Percentiles rank a stretch among this genome's conserved stretches.
Conservation (phyloP, 2,797 vertebrate species). For the Peromyscus aztecus region DNA sequence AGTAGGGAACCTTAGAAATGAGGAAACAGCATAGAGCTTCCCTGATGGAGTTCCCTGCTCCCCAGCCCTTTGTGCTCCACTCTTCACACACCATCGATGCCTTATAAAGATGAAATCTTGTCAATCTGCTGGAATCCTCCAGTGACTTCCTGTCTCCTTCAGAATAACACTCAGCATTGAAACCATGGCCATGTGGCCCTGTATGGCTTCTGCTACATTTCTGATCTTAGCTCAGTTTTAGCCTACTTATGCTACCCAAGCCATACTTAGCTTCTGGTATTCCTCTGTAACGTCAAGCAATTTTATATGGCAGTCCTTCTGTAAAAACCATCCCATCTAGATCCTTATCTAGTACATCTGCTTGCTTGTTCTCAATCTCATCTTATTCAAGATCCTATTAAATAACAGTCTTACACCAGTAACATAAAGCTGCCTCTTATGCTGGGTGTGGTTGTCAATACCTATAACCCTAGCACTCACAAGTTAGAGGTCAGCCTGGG, state of each 20-base stretch:
- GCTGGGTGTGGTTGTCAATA: not conserved
- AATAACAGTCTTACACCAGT: not conserved
- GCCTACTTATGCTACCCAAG: not conserved
- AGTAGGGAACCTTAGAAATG: not conserved
- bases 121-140: not conserved
- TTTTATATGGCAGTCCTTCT: not conserved
- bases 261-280: not conserved
- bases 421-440: not conserved
- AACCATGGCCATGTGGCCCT: not conserved
- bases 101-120: constrained; percentile 31
- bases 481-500: not conserved
- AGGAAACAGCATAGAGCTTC: not conserved
- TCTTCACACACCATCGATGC: not conserved
- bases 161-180: not conserved
- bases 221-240: not conserved
- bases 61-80: not conserved
- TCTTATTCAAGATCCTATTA: not conserved
- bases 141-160: constrained; percentile 22
- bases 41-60: not conserved
- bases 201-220: not conserved
- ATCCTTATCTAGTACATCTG: not conserved
- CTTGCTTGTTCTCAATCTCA: not conserved
- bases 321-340: not conserved
- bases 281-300: not conserved
- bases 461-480: not conserved